phyloP scores from a whole-genome alignment of 2,888 invertebrate genomes.

The Dolomedes plantarius region DNA sequence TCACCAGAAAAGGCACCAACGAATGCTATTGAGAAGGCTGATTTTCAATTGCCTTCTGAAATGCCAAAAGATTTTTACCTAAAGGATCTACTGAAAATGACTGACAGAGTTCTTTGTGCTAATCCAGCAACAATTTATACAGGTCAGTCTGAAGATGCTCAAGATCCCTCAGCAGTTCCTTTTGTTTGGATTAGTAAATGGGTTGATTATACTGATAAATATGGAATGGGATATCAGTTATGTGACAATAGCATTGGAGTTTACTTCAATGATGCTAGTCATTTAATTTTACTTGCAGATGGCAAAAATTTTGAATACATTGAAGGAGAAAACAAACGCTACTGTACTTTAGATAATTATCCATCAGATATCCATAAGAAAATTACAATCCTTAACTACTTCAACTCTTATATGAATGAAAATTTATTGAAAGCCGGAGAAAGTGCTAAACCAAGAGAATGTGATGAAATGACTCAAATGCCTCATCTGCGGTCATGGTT shows the following conservation, averaged over 20 bases:
- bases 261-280: slow-evolving; percentile 98
- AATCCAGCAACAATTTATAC: not conserved
- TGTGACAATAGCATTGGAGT: slow-evolving; percentile 99
- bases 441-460: slow-evolving; percentile 82
- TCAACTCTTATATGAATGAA: slow-evolving; percentile 92
- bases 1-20: slow-evolving; percentile 7
- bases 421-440: slow-evolving; percentile 73
- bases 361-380: slow-evolving; percentile 92
- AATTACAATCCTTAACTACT: slow-evolving; percentile 96
- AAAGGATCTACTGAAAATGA: not conserved
- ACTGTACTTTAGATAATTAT: slow-evolving; percentile 89
- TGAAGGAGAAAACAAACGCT: slow-evolving; percentile 91
- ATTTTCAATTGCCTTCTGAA: slow-evolving; percentile 40
- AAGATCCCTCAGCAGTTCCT: slow-evolving; percentile 96
- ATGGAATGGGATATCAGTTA: slow-evolving; percentile 98
- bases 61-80: not conserved
- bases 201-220: slow-evolving; percentile 99
- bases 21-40: slow-evolving; percentile 9
- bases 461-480: slow-evolving; percentile 92
- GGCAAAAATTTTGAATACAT: slow-evolving; percentile 97
- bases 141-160: slow-evolving; percentile 85
- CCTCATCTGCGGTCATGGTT: slow-evolving; percentile 98
- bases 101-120: not conserved
- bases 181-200: slow-evolving; percentile 99
- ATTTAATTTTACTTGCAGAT: slow-evolving; percentile 94